Evolutionary conservation across 2,888 invertebrate species (phyloP).

Genomic region (Pimpla rufipes): DNA sequence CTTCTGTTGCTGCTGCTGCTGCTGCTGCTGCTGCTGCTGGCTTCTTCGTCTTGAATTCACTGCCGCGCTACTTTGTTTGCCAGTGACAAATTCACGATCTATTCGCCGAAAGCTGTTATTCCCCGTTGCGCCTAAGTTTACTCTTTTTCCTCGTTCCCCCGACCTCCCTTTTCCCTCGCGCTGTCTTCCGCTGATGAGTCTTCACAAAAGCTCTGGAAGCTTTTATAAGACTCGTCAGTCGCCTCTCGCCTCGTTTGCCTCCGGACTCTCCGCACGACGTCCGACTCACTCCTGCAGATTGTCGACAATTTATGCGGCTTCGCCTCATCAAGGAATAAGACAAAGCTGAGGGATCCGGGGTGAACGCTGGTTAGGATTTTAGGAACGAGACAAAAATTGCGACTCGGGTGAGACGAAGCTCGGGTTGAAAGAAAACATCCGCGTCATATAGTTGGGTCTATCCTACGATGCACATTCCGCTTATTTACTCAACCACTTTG

Average conservation of each 20-base stretch:
- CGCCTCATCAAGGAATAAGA: background rate
- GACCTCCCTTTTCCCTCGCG: background rate
- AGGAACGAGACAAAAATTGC: too few species aligned
- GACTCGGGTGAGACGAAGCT: too few species aligned
- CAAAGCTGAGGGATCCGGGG: background rate
- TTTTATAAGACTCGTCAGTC: conserved; percentile 17
- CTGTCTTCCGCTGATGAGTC: conserved; percentile 13
- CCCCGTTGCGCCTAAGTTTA: background rate
- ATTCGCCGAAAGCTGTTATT: conserved; percentile 33
- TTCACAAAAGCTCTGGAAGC: background rate
- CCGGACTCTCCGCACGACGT: conserved; percentile 1
- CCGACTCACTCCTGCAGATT: background rate
- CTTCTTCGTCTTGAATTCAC: conserved; percentile 31
- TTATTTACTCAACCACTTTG: too few species aligned
- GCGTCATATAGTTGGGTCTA: too few species aligned
- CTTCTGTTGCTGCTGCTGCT: conserved; percentile 9
- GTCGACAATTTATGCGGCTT: background rate
- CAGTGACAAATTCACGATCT: conserved; percentile 47
- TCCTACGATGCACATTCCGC: background rate
- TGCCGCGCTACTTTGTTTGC: conserved; percentile 36
- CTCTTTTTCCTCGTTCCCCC: conserved; percentile 5
- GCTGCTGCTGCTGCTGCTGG: conserved; percentile 4
- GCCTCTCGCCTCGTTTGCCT: background rate
- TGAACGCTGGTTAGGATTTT: too few species aligned
- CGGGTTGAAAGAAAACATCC: too few species aligned